Evolutionary conservation across 2,113 vertebrate genomes (phyloP), one percentile per base, ranked within the genome.

Genomic region (Canis aureus): DNA sequence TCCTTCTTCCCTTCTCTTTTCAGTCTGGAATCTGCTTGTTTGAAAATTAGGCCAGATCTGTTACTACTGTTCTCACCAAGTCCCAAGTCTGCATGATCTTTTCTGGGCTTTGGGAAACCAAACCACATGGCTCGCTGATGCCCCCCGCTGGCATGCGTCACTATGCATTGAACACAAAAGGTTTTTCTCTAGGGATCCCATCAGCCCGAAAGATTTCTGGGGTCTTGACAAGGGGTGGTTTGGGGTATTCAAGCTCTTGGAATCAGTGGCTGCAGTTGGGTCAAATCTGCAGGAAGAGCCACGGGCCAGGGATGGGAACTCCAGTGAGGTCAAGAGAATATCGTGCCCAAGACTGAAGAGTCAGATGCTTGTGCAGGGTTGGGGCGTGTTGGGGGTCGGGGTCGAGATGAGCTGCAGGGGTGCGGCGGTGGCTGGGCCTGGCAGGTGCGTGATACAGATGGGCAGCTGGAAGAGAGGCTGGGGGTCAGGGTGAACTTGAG

Each of bases 11-110:
- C 55, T 66, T 87, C 20, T 29, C 67, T 80, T 25, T 79, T 89
- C 78, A 60, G 15, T 35, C 38, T 94, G 84, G 69, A 91, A 91
- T n/a, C 49, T 86, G 51, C 23, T 92, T 17, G 2, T 59, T 92
- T 71, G 19, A 71, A 90, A 95, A 82, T n/a, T 19, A 79, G 49
- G 49, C 53, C 38, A 4, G 1, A 23, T 59, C 55, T 62, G 11
- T 79, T 62, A 59, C 27, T 32, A 35, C 32, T n/a, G 38, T 49
- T 17, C 13, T 5, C 80, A 80, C 8, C 67, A 69, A 95, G 62
- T 69, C 60, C 64, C 62, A 22, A 76, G 64, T 35, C 69, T 27
- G 9, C 15, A 16, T 29, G 13, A 16, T 53, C 81, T 90, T 84
- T 86, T 79, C 71, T 82, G 43, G 53, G 13, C 3, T 25, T 59